Evolutionary conservation across 2,797 vertebrate genomes (phyloP).

Genomic region (Peromyscus nudipes): DNA sequence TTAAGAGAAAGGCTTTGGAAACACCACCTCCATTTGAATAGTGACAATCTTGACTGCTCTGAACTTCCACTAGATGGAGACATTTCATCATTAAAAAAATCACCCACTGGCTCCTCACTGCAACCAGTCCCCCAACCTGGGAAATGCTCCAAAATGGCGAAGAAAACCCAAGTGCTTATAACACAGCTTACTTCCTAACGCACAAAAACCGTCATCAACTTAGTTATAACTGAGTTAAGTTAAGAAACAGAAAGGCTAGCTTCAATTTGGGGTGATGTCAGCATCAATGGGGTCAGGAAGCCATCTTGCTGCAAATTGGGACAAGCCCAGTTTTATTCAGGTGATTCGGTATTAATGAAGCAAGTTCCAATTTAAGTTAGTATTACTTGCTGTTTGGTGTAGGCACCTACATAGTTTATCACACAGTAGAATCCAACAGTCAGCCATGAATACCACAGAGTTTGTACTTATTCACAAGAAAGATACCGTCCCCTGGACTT

Average conservation of each 20-base stretch:
- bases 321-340: conserved; percentile 26
- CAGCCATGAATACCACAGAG: conserved; percentile 30
- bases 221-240: conserved; percentile 59
- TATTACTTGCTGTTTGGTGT: conserved; percentile 12
- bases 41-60: conserved; percentile 46
- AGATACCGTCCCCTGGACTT: not conserved
- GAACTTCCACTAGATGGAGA: conserved; percentile 89
- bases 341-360: not conserved
- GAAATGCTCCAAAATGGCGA: conserved; percentile 63
- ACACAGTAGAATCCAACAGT: conserved; percentile 59
- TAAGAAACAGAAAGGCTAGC: conserved; percentile 26
- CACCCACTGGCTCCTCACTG: not conserved
- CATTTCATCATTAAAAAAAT: conserved; percentile 81
- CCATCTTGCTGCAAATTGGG: not conserved
- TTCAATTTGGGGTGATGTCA: not conserved
- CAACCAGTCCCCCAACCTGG: not conserved
- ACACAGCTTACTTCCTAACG: conserved; percentile 41
- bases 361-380: conserved; percentile 32
- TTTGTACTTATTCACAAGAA: conserved; percentile 52
- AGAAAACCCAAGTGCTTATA: conserved; percentile 40
- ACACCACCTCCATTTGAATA: not conserved
- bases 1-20: conserved; percentile 50
- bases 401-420: not conserved
- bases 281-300: not conserved
- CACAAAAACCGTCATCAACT: conserved; percentile 15